phyloP scores from a whole-genome alignment of 64 coral and sea anemone species.

The Montipora sp. region DNA sequence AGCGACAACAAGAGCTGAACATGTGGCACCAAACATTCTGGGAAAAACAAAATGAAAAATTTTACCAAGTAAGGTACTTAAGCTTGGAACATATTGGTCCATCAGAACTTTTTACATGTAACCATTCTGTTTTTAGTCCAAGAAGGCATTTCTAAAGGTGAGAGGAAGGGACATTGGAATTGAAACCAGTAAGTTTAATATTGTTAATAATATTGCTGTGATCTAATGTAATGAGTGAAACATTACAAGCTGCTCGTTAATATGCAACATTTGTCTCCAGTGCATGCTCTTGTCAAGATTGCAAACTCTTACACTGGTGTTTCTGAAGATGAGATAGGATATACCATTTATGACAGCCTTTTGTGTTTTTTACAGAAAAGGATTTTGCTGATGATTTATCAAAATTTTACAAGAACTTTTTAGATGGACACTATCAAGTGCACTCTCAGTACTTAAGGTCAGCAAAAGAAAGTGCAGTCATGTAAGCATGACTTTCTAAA shows the following conservation, averaged over 20 bases:
- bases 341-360: no score
- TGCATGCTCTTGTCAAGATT: no score
- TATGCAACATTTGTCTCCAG: no score
- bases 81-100: background rate
- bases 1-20: conserved; percentile 69
- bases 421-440: conserved; percentile 79
- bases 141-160: conserved; percentile 33
- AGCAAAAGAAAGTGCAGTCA: background rate
- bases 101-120: background rate
- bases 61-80: conserved; percentile 69
- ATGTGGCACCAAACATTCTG: conserved; percentile 92
- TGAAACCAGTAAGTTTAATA: conserved; percentile 15
- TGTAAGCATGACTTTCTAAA: background rate
- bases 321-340: background rate
- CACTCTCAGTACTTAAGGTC: conserved; percentile 88
- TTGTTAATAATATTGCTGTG: no score
- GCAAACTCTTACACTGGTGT: background rate
- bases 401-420: conserved; percentile 88
- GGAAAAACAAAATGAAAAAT: conserved; percentile 86
- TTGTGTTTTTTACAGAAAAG: conserved; percentile 56
- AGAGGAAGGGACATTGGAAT: conserved; percentile 2
- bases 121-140: conserved; percentile 4
- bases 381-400: conserved; percentile 90
- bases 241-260: no score
- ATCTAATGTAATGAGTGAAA: no score